Percentiles rank a stretch among this genome's conserved stretches.
Evolutionary conservation across 2,888 invertebrate genomes (phyloP).

Genomic region (Acholoe squamosa): DNA sequence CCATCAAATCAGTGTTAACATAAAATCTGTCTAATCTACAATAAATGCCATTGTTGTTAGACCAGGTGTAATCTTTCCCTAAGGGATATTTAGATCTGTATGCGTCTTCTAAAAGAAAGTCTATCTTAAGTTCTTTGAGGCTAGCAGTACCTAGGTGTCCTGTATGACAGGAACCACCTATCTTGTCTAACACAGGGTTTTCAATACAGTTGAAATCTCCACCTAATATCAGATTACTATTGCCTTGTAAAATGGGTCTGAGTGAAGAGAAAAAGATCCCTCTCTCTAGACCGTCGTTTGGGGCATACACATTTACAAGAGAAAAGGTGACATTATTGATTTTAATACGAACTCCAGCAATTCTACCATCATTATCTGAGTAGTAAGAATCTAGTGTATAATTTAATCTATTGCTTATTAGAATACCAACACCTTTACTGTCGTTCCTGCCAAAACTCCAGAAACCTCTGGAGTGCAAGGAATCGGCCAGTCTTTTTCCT

Average conservation of each 20-base stretch:
- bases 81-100: not conserved
- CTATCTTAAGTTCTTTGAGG: not conserved
- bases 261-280: not conserved
- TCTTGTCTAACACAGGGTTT: not conserved
- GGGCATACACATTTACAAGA: no score
- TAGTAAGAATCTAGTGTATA: not conserved
- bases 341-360: no score
- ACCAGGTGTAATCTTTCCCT: not conserved
- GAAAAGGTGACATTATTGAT: no score
- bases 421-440: not conserved
- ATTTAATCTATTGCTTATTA: not conserved
- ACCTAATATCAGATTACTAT: not conserved
- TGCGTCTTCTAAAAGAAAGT: not conserved
- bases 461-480: not conserved
- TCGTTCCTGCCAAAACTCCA: not conserved
- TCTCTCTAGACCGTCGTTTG: not conserved
- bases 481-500: not conserved
- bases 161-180: not conserved
- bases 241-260: not conserved
- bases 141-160: not conserved
- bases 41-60: not conserved
- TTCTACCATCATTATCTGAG: not conserved
- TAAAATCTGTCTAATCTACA: not conserved
- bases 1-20: not conserved
- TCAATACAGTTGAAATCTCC: conserved; percentile 1